Percentiles rank a stretch among this genome's conserved stretches.
phyloP scores from a whole-genome alignment of 53 echinoderm and acorn worm species.

The Arbacia lixula region DNA sequence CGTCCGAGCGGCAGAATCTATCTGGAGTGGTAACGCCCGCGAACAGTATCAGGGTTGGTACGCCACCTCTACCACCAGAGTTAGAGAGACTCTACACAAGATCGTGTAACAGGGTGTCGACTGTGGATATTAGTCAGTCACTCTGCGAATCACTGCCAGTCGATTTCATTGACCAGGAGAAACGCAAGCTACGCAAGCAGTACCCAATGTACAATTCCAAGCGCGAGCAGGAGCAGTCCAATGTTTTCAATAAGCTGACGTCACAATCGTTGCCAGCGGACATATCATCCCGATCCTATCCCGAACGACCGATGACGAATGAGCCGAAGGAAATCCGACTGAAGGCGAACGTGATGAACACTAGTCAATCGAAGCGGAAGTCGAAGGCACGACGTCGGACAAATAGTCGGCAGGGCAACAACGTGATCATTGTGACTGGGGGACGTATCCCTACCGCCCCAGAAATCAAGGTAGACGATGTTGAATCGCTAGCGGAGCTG shows the following conservation, averaged over 20 bases:
- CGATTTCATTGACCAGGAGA: constrained; percentile 69
- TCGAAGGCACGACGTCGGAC: constrained; percentile 30
- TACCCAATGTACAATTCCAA: constrained; percentile 91
- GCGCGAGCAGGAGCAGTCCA: constrained; percentile 46
- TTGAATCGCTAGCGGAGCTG: constrained; percentile 21
- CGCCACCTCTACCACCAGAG: constrained; percentile 63
- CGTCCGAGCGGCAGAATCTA: background rate
- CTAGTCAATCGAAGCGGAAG: background rate
- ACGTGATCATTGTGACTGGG: constrained; percentile 20
- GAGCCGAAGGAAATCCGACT: constrained; percentile 28
- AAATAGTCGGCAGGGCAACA: constrained; percentile 29
- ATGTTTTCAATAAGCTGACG: background rate
- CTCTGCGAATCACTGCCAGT: constrained; percentile 62
- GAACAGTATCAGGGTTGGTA: constrained; percentile 27
- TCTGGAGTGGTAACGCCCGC: constrained; percentile 19
- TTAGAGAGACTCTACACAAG: constrained; percentile 71
- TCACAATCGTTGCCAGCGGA: constrained; percentile 14
- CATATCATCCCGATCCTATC: background rate
- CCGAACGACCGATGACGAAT: constrained; percentile 37
- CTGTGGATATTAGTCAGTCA: constrained; percentile 54
- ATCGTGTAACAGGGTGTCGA: constrained; percentile 62
- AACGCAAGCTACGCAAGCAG: constrained; percentile 60
- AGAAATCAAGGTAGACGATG: background rate
- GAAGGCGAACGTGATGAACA: background rate
- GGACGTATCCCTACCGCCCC: background rate